Percentiles rank a stretch among this genome's conserved stretches.
These are phyloP conservation scores for Endomychus coccineus DNA, from an alignment of 2,888 invertebrate genomes.

Conservation along the genomic window DNA sequence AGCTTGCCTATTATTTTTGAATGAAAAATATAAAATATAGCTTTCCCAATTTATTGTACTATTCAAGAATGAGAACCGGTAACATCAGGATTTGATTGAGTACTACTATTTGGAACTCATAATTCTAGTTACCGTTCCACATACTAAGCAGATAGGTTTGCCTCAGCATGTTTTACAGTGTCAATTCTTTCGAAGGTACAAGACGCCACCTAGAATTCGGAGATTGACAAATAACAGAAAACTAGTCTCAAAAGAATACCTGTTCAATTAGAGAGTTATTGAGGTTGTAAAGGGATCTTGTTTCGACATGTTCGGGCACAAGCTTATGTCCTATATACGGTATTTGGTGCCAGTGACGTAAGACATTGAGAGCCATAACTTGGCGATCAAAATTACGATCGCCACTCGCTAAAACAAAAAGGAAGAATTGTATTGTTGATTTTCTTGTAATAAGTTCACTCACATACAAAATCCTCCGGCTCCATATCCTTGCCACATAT, in stretches of 20 bases:
- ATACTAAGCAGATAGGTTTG: too few relatives aligned
- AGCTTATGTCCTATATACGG: constrained; percentile 69
- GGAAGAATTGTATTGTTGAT: background rate
- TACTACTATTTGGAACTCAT: too few relatives aligned
- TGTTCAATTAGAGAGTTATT: constrained; percentile 67
- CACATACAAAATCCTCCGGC: constrained; percentile 9
- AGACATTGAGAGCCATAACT: constrained; percentile 64
- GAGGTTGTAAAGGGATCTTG: constrained; percentile 67
- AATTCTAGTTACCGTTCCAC: too few relatives aligned
- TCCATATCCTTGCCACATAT: constrained; percentile 46
- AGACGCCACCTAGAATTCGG: too few relatives aligned
- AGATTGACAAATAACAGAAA: too few relatives aligned
- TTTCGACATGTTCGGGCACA: constrained; percentile 90
- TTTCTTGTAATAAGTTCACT: constrained; percentile 2
- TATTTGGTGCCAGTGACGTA: constrained; percentile 69
- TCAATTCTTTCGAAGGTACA: too few relatives aligned
- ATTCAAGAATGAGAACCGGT: too few relatives aligned
- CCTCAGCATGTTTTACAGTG: too few relatives aligned
- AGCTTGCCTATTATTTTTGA: too few relatives aligned
- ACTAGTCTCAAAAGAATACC: constrained; percentile 42
- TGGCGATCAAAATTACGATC: constrained; percentile 51
- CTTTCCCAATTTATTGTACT: too few relatives aligned
- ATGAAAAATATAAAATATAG: too few relatives aligned
- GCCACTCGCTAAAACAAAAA: constrained; percentile 33
- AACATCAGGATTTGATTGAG: too few relatives aligned